Base-by-base conservation (phyloP, 2,888 invertebrate species). In the Drosophila suboccidentalis region DNA sequence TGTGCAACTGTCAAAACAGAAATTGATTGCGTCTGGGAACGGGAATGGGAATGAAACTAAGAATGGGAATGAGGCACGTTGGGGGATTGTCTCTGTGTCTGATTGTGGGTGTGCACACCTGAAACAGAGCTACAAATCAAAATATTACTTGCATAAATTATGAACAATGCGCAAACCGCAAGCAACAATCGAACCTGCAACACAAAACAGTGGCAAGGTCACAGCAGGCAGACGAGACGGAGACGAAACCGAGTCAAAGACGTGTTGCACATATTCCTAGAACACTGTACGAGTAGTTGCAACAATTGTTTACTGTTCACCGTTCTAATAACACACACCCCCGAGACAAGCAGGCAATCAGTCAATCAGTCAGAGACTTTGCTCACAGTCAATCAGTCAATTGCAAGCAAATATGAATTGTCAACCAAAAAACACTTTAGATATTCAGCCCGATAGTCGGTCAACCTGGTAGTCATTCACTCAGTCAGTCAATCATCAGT, bases 141-240 rank as follows among this genome's bases (percentile, higher is more conserved):
- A 88, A 83, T 81, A 88, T 88, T 90, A 89, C 87, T 88, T 84
- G 87, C 90, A 87, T 78, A 87, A 89, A 86, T 78, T 66, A 78
- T 70, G 26, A 68, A 81, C 75, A 84, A 78, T 69, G 81, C 61
- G 50, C 61, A 50, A 76, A 73, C 71, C 71, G 77, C 84, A 85
- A 78, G 53, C 67, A 6, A 6, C 47, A 69, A 77, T 66, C 43
- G 66, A 76, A 68, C 62, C 39, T 59, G 64, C 72, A 41, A 66
- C 66, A 54, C 67, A 66, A 59, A 80, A 72, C 82, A 59, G 82
- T 77, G 83, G 85, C 82, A 86, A 83, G 83, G 87, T 83, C 78
- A 66, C 60, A 50, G 60, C 70, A 59, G 66, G 78, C 36, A 29
- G 47, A 15, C 6, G 38, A 13, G 13, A 13, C 15, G 9, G 11